These are phyloP conservation scores for Synergus laeviventris DNA, from an alignment of 2,888 invertebrate genomes.

Conservation along the genomic window DNA sequence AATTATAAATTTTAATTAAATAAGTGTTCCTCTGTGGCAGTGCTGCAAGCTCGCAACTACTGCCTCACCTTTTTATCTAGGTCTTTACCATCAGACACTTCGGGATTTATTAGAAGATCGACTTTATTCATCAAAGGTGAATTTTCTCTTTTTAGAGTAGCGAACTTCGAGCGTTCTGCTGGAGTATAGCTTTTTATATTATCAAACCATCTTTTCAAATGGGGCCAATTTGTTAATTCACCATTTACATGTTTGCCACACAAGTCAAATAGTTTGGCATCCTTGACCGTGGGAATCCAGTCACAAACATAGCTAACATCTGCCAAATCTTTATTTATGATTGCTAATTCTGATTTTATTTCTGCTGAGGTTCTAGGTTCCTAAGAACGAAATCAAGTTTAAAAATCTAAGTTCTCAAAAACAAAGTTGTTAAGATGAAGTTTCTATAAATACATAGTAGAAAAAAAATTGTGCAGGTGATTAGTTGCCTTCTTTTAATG, in stretches of 20 bases:
- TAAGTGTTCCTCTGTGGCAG: slow-evolving; percentile 56
- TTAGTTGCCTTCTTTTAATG: not conserved
- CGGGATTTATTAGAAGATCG: slow-evolving; percentile 49
- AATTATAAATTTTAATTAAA: not conserved
- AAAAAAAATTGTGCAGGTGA: not conserved
- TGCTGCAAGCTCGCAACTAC: slow-evolving; percentile 56
- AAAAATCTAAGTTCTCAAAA: not conserved
- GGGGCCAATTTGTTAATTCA: slow-evolving; percentile 75
- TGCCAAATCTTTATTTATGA: slow-evolving; percentile 76
- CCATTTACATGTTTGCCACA: slow-evolving; percentile 59
- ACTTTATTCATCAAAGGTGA: slow-evolving; percentile 65
- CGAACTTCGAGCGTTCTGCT: slow-evolving; percentile 77
- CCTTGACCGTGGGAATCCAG: slow-evolving; percentile 78
- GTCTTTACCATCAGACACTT: slow-evolving; percentile 47
- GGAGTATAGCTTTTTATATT: slow-evolving; percentile 80
- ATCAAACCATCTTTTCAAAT: slow-evolving; percentile 80
- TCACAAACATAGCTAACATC: slow-evolving; percentile 80
- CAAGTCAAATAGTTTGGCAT: slow-evolving; percentile 75
- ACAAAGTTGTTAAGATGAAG: not conserved
- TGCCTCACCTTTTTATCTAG: slow-evolving; percentile 71
- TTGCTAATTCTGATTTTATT: slow-evolving; percentile 57
- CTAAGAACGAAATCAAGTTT: slow-evolving; percentile 46
- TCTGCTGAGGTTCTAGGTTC: slow-evolving; percentile 45
- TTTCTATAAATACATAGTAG: not conserved
- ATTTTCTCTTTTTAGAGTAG: slow-evolving; percentile 74